These are phyloP conservation scores for Ophthalmolycus amberensis DNA, from an alignment of 2,113 vertebrate genomes.

Conservation along the genomic window DNA sequence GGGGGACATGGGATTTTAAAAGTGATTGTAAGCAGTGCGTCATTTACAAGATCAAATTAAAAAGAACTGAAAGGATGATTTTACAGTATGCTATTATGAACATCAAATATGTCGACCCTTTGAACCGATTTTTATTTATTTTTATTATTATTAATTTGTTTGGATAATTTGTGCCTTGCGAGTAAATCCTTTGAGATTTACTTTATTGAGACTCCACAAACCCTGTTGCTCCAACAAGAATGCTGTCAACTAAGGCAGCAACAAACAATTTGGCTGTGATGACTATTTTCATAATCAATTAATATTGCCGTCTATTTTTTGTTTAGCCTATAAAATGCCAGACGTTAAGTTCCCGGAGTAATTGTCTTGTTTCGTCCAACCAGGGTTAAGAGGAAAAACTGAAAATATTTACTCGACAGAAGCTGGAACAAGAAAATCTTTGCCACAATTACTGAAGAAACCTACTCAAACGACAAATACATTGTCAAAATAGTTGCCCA, in stretches of 20 bases:
- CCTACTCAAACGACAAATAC: too few relatives aligned
- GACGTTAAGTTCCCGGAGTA: neutral
- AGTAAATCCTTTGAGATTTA: constrained; percentile 13
- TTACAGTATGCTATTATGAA: neutral
- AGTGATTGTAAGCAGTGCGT: neutral
- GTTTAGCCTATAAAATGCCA: neutral
- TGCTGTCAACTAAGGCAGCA: neutral
- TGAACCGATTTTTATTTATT: neutral
- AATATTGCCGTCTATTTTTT: neutral
- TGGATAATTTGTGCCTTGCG: neutral
- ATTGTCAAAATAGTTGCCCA: neutral
- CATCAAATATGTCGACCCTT: neutral
- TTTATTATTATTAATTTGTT: too few relatives aligned
- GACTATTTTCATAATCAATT: neutral
- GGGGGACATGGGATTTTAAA: neutral
- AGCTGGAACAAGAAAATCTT: neutral
- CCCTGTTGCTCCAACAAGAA: neutral
- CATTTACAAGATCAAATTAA: neutral
- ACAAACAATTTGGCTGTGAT: neutral
- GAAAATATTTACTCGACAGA: neutral
- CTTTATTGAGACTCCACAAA: neutral
- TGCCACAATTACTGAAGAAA: neutral
- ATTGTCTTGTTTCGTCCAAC: neutral
- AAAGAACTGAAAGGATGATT: neutral
- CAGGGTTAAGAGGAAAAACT: neutral